phyloP scores from a whole-genome alignment of 1,140 invertebrate species.

The Trinorchestia longiramus region DNA sequence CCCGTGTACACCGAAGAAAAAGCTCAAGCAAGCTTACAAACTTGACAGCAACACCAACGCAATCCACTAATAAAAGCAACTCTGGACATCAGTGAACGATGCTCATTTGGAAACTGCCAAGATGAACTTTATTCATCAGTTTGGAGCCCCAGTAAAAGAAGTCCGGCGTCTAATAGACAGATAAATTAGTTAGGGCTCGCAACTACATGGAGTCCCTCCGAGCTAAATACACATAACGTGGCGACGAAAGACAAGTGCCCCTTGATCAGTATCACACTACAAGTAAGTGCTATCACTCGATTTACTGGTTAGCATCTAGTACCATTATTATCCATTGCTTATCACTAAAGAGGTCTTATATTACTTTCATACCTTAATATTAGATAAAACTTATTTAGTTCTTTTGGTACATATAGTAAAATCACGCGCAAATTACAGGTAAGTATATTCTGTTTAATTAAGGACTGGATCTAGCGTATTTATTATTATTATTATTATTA shows the following conservation, averaged over 20 bases:
- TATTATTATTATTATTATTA: constrained; percentile 24
- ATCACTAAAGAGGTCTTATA: constrained; percentile 47
- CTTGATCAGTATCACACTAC: constrained; percentile 25
- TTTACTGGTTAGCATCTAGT: constrained; percentile 55
- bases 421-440: constrained; percentile 60
- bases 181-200: not conserved
- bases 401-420: constrained; percentile 66
- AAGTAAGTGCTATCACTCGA: constrained; percentile 46
- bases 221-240: not conserved
- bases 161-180: not conserved
- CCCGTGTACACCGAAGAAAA: not conserved
- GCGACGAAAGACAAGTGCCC: constrained; percentile 36
- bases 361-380: constrained; percentile 60
- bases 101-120: not conserved
- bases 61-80: not conserved
- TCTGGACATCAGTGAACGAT: constrained; percentile 19
- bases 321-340: constrained; percentile 53
- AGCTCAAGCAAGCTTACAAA: not conserved
- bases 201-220: not conserved
- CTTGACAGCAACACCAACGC: not conserved
- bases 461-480: constrained; percentile 59
- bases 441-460: constrained; percentile 62
- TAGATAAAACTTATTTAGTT: constrained; percentile 65
- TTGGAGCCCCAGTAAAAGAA: not conserved
- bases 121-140: not conserved